A percentile compares a stretch with the other conserved stretches of the same genome.
phyloP scores from a whole-genome alignment of 2,888 invertebrate genomes.

The Argyresthia goedartella region DNA sequence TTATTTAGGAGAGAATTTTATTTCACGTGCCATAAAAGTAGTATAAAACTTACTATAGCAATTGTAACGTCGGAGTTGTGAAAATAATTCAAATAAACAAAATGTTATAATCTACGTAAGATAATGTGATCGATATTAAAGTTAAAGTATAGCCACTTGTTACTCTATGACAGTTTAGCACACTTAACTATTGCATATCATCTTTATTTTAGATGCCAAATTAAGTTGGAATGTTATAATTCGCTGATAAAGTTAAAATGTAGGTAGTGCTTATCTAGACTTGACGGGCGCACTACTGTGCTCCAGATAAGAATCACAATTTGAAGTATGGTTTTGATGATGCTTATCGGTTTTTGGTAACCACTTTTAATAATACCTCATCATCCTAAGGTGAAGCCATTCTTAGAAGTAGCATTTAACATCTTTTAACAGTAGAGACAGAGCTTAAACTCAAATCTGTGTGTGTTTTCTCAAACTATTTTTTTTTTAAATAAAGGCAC shows the following conservation, averaged over 20 bases:
- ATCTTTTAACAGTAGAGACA: no score
- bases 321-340: no score
- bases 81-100: slow-evolving; percentile 52
- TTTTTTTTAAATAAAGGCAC: no score
- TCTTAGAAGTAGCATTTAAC: no score
- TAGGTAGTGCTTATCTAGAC: no score
- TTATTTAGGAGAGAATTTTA: slow-evolving; percentile 14
- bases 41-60: slow-evolving; percentile 24
- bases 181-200: slow-evolving; percentile 59
- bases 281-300: no score
- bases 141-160: slow-evolving; percentile 56
- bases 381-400: no score
- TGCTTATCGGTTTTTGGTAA: no score
- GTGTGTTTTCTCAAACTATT: no score
- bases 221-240: slow-evolving; percentile 5
- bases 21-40: slow-evolving; percentile 59
- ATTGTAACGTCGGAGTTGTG: slow-evolving; percentile 63
- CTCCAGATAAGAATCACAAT: no score
- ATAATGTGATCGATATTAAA: slow-evolving; percentile 55
- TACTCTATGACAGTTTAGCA: slow-evolving; percentile 53
- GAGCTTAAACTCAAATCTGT: no score
- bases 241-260: neutral
- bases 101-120: slow-evolving; percentile 61
- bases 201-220: slow-evolving; percentile 15
- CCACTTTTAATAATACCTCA: no score